Conservation (phyloP, 2,113 vertebrate genomes). For the Hipposideros armiger region DNA sequence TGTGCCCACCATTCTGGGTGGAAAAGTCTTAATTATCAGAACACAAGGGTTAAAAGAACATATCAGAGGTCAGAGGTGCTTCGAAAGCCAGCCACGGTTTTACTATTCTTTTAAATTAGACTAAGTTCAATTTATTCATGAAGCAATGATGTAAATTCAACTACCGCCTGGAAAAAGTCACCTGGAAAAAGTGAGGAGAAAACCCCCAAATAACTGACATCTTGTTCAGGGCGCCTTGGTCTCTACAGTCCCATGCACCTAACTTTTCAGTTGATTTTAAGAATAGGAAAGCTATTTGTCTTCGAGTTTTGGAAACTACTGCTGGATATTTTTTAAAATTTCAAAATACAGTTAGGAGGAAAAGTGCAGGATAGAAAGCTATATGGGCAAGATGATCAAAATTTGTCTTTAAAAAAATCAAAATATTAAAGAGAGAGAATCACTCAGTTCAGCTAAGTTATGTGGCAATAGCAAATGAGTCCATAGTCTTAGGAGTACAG, state of each 20-base stretch:
- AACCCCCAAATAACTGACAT: background rate
- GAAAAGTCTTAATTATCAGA: background rate
- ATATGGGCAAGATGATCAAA: background rate
- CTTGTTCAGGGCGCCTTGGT: background rate
- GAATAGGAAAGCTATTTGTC: background rate
- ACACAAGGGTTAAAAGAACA: background rate
- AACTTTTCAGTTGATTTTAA: slow-evolving; percentile 1
- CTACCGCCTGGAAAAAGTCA: background rate
- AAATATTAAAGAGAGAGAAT: background rate
- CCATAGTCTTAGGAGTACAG: background rate
- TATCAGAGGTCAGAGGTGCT: background rate
- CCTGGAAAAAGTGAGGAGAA: background rate
- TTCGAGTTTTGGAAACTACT: background rate
- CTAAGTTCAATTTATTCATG: background rate
- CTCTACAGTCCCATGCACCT: background rate
- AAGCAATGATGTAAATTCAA: background rate
- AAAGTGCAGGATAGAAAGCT: background rate
- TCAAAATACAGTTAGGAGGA: background rate
- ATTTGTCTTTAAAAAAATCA: background rate
- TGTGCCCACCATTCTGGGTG: background rate
- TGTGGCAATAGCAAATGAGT: background rate
- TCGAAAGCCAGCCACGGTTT: slow-evolving; percentile 25
- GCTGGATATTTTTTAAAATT: background rate
- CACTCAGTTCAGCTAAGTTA: background rate
- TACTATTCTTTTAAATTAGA: background rate